phyloP scores from a whole-genome alignment of 1,140 invertebrate genomes.

The Neuroterus valhalla region DNA sequence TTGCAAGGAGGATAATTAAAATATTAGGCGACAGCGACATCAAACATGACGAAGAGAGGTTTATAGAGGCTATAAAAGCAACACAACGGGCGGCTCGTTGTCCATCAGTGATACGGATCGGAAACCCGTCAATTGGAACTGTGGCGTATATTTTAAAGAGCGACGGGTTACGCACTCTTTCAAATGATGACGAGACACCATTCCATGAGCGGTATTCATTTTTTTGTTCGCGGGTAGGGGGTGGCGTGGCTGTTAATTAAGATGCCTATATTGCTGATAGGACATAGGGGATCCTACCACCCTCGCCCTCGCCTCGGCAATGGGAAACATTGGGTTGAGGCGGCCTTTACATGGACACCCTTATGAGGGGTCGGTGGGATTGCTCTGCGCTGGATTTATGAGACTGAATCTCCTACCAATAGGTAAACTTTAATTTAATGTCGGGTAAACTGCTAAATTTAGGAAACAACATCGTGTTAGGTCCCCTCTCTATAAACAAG shows the following conservation, averaged over 20 bases:
- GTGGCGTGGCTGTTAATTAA: conserved; percentile 54
- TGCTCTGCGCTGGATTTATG: conserved; percentile 63
- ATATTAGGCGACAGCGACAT: background rate
- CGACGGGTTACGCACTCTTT: conserved; percentile 29
- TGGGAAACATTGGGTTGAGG: conserved; percentile 37
- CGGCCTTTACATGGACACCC: conserved; percentile 49
- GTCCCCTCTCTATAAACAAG: conserved; percentile 6
- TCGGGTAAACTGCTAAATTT: conserved; percentile 54
- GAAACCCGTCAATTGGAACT: conserved; percentile 15
- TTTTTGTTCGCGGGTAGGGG: background rate
- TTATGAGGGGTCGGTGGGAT: conserved; percentile 55
- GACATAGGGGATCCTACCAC: conserved; percentile 32
- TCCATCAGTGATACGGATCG: conserved; percentile 15
- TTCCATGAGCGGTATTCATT: conserved; percentile 6
- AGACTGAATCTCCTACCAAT: conserved; percentile 56
- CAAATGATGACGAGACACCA: conserved; percentile 29
- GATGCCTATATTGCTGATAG: conserved; percentile 54
- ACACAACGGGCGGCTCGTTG: conserved; percentile 56
- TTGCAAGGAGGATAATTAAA: background rate
- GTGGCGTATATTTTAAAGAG: conserved; percentile 16
- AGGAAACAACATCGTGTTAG: conserved; percentile 20
- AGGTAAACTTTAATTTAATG: conserved; percentile 51
- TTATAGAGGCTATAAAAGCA: conserved; percentile 56
- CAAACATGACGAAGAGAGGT: background rate
- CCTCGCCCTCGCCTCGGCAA: conserved; percentile 1